Evolutionary conservation across 1,140 invertebrate genomes (phyloP).

Genomic region (Antheraea pernyi): DNA sequence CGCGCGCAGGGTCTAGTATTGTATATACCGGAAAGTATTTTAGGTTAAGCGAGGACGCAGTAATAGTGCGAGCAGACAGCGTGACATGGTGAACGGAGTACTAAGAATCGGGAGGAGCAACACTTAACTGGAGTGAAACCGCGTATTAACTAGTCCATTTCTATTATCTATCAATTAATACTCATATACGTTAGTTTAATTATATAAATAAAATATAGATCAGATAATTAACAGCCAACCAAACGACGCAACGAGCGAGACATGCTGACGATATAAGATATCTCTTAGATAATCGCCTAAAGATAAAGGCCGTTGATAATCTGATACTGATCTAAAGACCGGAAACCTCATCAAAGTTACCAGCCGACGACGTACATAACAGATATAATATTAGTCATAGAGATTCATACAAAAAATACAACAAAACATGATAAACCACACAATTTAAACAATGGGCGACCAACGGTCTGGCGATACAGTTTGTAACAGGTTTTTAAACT

Average conservation of each 20-base stretch:
- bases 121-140: no score
- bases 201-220: background rate
- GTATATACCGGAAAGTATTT: no score
- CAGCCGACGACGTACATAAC: slow-evolving; percentile 1
- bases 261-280: background rate
- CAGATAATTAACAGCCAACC: background rate
- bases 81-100: no score
- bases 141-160: no score
- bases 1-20: no score
- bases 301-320: background rate
- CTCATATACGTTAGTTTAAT: no score
- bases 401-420: no score
- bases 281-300: background rate
- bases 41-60: no score
- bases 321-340: background rate
- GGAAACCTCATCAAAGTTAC: background rate
- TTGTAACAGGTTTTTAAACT: background rate
- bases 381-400: slow-evolving; percentile 1
- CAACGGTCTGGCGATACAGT: background rate
- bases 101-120: no score
- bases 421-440: no score
- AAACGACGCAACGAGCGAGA: background rate
- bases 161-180: no score
- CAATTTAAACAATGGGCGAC: background rate
- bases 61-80: no score